phyloP scores from a whole-genome alignment of 1,140 invertebrate genomes.

The Mercenaria mercenaria region DNA sequence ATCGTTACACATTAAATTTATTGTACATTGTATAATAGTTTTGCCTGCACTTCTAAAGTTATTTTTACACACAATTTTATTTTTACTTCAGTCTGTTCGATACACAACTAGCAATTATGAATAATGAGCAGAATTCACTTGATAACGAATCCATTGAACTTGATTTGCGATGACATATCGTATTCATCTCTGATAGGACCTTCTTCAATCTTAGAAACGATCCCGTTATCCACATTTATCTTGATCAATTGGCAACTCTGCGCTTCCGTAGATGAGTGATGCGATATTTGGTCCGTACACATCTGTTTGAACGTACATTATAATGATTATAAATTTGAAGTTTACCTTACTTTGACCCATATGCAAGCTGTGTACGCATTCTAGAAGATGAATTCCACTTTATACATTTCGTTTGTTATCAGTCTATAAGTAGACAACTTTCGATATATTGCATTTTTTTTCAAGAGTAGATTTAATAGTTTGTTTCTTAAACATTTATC shows the following conservation, averaged over 20 bases:
- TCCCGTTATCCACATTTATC: conserved; percentile 26
- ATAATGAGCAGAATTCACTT: neutral
- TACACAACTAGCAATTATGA: neutral
- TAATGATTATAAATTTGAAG: neutral
- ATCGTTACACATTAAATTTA: no score
- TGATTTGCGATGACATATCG: conserved; percentile 44
- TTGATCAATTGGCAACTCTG: neutral
- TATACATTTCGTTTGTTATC: no score
- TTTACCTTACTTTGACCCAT: neutral
- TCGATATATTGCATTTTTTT: no score
- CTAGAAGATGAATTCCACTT: neutral
- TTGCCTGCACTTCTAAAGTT: no score
- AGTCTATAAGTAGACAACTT: no score
- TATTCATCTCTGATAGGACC: conserved; percentile 20
- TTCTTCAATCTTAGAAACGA: neutral
- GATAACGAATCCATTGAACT: conserved; percentile 42
- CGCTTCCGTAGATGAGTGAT: conserved; percentile 3
- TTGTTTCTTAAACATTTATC: no score
- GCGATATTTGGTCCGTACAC: neutral
- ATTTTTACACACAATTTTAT: no score
- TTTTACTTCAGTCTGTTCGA: no score
- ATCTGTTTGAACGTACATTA: conserved; percentile 24
- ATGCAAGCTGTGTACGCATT: neutral
- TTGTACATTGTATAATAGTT: no score
- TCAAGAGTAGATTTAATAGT: no score